These are phyloP conservation scores for Drosophila macrospina DNA, from an alignment of 2,888 invertebrate genomes.

Conservation along the genomic window DNA sequence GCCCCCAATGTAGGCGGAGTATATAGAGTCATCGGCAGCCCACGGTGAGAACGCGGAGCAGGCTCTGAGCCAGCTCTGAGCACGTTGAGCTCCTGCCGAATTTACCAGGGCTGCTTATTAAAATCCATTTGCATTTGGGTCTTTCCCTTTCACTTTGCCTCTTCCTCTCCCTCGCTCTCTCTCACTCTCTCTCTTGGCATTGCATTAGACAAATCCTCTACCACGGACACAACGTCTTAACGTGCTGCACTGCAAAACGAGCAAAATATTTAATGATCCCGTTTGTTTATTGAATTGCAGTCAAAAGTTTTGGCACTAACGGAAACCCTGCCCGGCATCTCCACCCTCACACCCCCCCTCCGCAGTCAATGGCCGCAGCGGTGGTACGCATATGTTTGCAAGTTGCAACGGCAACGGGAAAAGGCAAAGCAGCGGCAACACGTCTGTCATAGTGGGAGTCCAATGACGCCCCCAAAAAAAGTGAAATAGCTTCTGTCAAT, in stretches of 20 bases:
- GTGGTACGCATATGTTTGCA: conserved; percentile 51
- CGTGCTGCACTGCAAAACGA: conserved; percentile 51
- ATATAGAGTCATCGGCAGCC: conserved; percentile 32
- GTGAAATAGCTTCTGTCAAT: conserved; percentile 83
- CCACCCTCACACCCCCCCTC: background rate
- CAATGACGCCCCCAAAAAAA: conserved; percentile 60
- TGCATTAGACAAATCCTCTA: conserved; percentile 53
- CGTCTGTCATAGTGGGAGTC: conserved; percentile 59
- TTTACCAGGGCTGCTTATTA: conserved; percentile 57
- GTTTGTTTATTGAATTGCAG: conserved; percentile 79
- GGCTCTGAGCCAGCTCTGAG: conserved; percentile 1
- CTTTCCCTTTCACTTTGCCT: too few species aligned
- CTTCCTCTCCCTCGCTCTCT: background rate
- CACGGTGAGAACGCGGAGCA: conserved; percentile 21
- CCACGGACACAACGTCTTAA: conserved; percentile 24
- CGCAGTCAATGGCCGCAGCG: conserved; percentile 60
- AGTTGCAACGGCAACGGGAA: conserved; percentile 37
- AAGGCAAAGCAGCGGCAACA: conserved; percentile 46
- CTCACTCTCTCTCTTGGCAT: background rate
- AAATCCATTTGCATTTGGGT: conserved; percentile 58
- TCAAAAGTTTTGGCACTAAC: conserved; percentile 77
- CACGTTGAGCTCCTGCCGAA: conserved; percentile 56
- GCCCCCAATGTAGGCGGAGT: conserved; percentile 1
- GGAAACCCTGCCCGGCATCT: conserved; percentile 64
- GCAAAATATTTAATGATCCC: conserved; percentile 78